These are phyloP conservation scores for Picathartes gymnocephalus DNA, from an alignment of 2,113 vertebrate genomes.

Conservation along the genomic window DNA sequence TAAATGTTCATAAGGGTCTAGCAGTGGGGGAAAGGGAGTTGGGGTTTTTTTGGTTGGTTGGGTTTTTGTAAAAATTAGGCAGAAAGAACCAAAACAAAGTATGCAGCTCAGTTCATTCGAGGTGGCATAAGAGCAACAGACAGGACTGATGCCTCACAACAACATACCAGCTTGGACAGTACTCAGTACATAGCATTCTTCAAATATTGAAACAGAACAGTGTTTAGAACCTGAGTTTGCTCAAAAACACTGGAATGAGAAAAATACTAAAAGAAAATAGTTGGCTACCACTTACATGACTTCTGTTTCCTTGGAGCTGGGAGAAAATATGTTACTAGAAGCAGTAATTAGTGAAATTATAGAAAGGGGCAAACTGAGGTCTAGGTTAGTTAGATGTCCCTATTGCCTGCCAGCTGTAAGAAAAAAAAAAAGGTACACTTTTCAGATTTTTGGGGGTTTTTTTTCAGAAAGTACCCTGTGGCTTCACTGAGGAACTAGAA, in stretches of 20 bases:
- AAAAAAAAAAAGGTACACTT: background rate
- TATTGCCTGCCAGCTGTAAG: background rate
- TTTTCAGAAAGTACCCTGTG: background rate
- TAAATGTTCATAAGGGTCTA: background rate
- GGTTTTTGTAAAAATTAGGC: background rate
- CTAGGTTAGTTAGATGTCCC: background rate
- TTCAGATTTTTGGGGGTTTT: background rate
- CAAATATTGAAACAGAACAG: conserved; percentile 37
- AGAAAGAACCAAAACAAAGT: background rate
- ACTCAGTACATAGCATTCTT: background rate
- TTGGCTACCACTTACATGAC: background rate
- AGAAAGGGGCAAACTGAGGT: background rate
- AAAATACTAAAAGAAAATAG: conserved; percentile 7
- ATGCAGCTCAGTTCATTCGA: background rate
- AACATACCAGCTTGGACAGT: background rate
- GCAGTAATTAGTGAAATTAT: conserved; percentile 41
- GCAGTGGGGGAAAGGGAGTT: no score
- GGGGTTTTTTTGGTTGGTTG: background rate
- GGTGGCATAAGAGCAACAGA: background rate
- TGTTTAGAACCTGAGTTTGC: background rate
- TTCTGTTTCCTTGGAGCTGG: background rate
- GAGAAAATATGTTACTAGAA: conserved; percentile 15
- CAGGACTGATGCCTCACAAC: background rate
- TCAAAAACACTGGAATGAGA: conserved; percentile 37
- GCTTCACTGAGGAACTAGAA: conserved; percentile 25